Evolutionary conservation across 2,888 invertebrate genomes (phyloP).

Genomic region (Hirtodrosophila cameraria): DNA sequence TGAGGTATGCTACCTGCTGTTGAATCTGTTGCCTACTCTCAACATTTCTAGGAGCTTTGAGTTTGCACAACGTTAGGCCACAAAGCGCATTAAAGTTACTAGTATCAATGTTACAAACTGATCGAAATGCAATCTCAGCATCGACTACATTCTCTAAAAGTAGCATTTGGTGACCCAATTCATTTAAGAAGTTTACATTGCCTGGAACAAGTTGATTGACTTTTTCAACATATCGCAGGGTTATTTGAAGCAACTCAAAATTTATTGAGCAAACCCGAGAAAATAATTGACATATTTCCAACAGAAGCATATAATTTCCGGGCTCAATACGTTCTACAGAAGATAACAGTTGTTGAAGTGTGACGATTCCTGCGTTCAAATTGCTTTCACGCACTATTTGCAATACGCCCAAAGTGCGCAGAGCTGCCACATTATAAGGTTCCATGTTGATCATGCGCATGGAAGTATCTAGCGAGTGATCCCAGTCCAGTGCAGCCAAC

Average conservation of each 20-base stretch:
- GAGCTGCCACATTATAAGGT: slow-evolving; percentile 89
- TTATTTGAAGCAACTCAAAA: slow-evolving; percentile 88
- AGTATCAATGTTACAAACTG: slow-evolving; percentile 93
- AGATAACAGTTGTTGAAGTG: slow-evolving; percentile 88
- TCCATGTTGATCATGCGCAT: slow-evolving; percentile 90
- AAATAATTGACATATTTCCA: slow-evolving; percentile 89
- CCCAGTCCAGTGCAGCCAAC: slow-evolving; percentile 94
- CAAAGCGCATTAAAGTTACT: slow-evolving; percentile 91
- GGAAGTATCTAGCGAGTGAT: slow-evolving; percentile 91
- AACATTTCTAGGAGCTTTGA: slow-evolving; percentile 85
- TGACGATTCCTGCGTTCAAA: slow-evolving; percentile 88
- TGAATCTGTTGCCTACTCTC: slow-evolving; percentile 87
- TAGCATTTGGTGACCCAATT: slow-evolving; percentile 92
- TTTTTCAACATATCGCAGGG: slow-evolving; percentile 91
- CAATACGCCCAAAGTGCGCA: slow-evolving; percentile 89
- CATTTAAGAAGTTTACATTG: slow-evolving; percentile 90
- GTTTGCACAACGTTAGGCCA: slow-evolving; percentile 93
- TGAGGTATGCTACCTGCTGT: slow-evolving; percentile 94
- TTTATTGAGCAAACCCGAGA: slow-evolving; percentile 89
- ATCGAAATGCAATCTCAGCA: slow-evolving; percentile 91
- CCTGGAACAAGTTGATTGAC: slow-evolving; percentile 87
- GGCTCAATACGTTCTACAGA: slow-evolving; percentile 90
- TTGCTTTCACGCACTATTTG: slow-evolving; percentile 91
- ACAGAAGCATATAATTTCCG: slow-evolving; percentile 89
- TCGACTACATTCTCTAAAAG: slow-evolving; percentile 91